These are phyloP conservation scores for Telmatochromis brachygnathus DNA, from an alignment of 2,113 vertebrate species.

Conservation along the genomic window DNA sequence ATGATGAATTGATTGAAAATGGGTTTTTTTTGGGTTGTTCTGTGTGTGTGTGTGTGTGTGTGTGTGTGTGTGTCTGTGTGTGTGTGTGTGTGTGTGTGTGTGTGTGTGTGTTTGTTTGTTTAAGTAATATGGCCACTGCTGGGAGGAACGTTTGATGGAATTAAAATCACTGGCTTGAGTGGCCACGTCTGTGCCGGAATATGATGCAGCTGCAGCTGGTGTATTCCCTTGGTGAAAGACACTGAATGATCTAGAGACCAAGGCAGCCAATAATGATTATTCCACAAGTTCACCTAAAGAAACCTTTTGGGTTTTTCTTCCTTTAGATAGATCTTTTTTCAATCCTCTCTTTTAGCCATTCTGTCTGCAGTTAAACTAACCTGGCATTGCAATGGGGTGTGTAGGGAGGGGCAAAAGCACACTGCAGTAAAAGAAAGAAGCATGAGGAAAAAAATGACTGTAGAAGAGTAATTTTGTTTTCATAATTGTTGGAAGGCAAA, in stretches of 20 bases:
- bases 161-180: not conserved
- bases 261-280: not conserved
- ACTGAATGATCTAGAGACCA: not conserved
- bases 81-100: too few species aligned
- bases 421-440: not conserved
- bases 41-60: not conserved
- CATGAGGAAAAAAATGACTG: not conserved
- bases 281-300: not conserved
- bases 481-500: not conserved
- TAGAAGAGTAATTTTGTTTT: not conserved
- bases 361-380: not conserved
- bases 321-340: not conserved
- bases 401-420: not conserved
- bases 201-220: not conserved
- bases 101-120: rapidly evolving
- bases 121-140: not conserved
- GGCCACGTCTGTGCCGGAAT: not conserved
- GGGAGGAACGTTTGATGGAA: not conserved
- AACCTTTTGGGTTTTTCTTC: not conserved
- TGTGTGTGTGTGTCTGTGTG: too few species aligned
- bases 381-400: not conserved
- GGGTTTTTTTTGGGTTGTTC: rapidly evolving
- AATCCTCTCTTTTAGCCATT: not conserved
- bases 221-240: not conserved
- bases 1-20: not conserved